Conservation (phyloP, 1,140 invertebrate species). For the Phymastichus coffea region DNA sequence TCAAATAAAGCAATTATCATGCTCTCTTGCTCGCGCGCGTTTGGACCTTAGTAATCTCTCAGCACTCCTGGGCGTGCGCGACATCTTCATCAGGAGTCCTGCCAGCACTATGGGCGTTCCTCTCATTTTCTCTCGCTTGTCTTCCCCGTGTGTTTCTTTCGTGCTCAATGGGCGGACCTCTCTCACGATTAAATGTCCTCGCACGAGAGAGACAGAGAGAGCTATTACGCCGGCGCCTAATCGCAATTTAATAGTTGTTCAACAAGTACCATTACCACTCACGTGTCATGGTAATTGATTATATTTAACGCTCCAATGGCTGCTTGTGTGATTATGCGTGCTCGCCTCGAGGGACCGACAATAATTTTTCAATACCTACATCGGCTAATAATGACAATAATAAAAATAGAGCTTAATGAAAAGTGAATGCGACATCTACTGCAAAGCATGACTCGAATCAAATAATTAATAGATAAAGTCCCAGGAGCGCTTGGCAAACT, state of each 20-base stretch:
- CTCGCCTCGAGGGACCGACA: too few species aligned
- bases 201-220: background rate
- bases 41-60: constrained; percentile 52
- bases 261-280: too few species aligned
- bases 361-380: too few species aligned
- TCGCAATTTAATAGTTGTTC: constrained; percentile 22
- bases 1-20: constrained; percentile 61
- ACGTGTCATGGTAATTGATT: too few species aligned
- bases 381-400: too few species aligned
- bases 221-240: constrained; percentile 21
- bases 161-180: background rate
- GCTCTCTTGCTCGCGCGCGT: constrained; percentile 43
- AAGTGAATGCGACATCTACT: too few species aligned
- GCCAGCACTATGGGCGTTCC: constrained; percentile 3
- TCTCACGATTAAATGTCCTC: background rate
- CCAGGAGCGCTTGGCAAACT: too few species aligned
- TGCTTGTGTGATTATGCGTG: too few species aligned
- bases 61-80: constrained; percentile 56
- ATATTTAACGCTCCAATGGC: too few species aligned
- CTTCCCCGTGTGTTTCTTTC: background rate
- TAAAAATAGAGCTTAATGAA: too few species aligned
- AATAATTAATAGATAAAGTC: too few species aligned
- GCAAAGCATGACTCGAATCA: too few species aligned
- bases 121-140: constrained; percentile 29
- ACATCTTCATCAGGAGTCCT: constrained; percentile 54